Conservation (phyloP, 2,113 vertebrate genomes). For the Oreochromis spilurus region DNA sequence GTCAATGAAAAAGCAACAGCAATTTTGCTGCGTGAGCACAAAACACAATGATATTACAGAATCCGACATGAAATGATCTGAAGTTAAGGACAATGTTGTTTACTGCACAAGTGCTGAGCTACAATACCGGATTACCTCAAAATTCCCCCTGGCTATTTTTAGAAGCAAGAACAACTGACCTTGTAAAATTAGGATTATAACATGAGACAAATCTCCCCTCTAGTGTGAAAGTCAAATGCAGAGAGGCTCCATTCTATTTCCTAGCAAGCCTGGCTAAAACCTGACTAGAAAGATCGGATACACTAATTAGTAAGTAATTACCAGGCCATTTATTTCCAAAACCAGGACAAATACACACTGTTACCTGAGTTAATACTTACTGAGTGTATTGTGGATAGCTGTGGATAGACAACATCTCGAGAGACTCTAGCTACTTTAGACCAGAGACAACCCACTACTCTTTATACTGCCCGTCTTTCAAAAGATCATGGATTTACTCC, state of each 20-base stretch:
- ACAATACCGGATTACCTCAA: slow-evolving; percentile 15
- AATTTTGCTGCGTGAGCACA: not conserved
- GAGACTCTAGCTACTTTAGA: not conserved
- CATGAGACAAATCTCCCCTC: not conserved
- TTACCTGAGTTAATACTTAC: not conserved
- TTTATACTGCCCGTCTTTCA: not conserved
- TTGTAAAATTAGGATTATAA: slow-evolving; percentile 6
- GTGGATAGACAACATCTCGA: not conserved
- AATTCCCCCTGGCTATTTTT: slow-evolving; percentile 12
- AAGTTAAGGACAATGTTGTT: not conserved
- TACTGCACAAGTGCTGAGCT: not conserved
- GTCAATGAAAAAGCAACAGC: not conserved
- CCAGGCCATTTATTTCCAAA: not conserved
- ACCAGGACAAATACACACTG: not conserved
- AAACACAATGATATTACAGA: not conserved
- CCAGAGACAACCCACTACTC: not conserved
- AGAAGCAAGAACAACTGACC: slow-evolving; percentile 6
- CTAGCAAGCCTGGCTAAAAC: not conserved
- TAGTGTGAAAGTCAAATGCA: slow-evolving; percentile 11
- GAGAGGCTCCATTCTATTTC: not conserved
- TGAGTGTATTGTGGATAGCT: too few relatives aligned
- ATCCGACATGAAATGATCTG: not conserved
- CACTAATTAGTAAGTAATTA: not conserved
- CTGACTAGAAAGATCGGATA: not conserved
- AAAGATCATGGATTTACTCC: not conserved